A percentile compares a stretch with the other conserved stretches of the same genome.
Conservation (phyloP, 2,113 vertebrate species). For the Macheiramphus alcinus region DNA sequence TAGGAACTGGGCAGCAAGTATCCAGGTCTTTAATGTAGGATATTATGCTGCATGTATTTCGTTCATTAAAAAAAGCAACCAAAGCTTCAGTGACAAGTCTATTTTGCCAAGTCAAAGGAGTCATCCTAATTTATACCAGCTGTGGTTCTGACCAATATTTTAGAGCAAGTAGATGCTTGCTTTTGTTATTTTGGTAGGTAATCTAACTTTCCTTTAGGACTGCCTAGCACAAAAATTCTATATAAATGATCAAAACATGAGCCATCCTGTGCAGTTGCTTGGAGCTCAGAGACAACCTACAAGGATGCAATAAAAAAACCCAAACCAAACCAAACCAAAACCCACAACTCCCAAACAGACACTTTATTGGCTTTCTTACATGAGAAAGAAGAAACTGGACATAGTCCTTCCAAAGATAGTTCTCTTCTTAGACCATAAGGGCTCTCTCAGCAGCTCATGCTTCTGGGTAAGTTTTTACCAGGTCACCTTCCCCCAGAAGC, state of each 20-base stretch:
- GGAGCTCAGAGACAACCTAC: background rate
- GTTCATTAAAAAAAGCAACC: background rate
- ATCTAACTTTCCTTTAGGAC: background rate
- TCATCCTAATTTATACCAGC: background rate
- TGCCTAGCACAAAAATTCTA: background rate
- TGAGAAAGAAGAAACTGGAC: background rate
- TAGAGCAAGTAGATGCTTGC: background rate
- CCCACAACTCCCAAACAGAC: background rate
- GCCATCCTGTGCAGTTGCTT: background rate
- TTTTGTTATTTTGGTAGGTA: background rate
- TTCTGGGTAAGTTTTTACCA: background rate
- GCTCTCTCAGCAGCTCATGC: background rate
- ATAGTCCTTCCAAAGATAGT: background rate
- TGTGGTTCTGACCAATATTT: background rate
- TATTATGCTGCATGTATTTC: background rate
- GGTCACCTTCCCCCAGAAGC: background rate
- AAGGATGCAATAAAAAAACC: background rate
- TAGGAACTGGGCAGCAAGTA: background rate
- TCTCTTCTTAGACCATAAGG: background rate
- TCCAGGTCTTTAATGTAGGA: background rate
- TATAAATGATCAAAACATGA: background rate
- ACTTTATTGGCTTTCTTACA: background rate
- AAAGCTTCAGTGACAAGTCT: background rate
- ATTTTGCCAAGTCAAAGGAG: background rate
- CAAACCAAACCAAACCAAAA: too few relatives aligned